Evolutionary conservation across 2,113 vertebrate species (phyloP).

Genomic region (Perca fluviatilis): DNA sequence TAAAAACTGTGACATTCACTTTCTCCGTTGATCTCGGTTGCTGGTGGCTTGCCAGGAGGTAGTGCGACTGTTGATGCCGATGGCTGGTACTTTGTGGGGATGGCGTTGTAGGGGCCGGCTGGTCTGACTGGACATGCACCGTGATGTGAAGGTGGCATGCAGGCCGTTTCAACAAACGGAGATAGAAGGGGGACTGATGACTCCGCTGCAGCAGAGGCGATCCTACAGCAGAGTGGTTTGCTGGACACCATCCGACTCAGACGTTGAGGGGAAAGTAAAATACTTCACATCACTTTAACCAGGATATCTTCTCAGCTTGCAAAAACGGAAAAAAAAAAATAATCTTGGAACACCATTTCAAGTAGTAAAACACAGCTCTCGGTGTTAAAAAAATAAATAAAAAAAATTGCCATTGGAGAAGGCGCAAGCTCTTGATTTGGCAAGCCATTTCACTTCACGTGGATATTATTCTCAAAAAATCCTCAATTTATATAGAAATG

Average conservation of each 20-base stretch:
- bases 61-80: constrained; percentile 53
- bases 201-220: constrained; percentile 39
- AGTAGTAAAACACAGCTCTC: constrained; percentile 41
- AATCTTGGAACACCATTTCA: constrained; percentile 44
- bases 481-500: constrained; percentile 66
- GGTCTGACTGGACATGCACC: constrained; percentile 40
- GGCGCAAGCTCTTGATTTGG: constrained; percentile 54
- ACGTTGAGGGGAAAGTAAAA: constrained; percentile 29
- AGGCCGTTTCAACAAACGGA: constrained; percentile 45
- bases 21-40: constrained; percentile 60
- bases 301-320: constrained; percentile 62
- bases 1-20: constrained; percentile 67
- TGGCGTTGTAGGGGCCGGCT: constrained; percentile 25
- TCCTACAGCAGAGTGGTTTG: constrained; percentile 34
- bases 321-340: constrained; percentile 56
- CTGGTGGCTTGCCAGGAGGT: constrained; percentile 73
- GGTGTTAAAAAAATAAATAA: not conserved
- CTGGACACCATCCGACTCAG: constrained; percentile 46
- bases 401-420: constrained; percentile 50
- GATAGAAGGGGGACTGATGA: constrained; percentile 27
- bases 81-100: constrained; percentile 41
- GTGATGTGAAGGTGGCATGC: constrained; percentile 49
- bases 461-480: constrained; percentile 69
- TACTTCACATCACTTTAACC: constrained; percentile 39
- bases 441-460: constrained; percentile 58